Base-by-base conservation (phyloP, 2,888 invertebrate genomes). In the Lysandra coridon region DNA sequence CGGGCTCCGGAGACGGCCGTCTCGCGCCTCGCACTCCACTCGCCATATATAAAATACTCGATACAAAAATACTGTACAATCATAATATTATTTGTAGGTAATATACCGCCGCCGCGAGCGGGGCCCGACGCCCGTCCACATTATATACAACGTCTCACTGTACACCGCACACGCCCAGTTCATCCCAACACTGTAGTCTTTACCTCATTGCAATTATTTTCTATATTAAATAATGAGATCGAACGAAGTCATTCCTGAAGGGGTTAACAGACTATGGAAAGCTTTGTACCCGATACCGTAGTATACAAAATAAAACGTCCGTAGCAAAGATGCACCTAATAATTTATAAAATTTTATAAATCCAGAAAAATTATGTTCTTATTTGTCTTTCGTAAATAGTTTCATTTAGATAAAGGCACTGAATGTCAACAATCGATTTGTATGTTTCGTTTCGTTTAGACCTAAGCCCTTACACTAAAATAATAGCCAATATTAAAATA, bases 221-320 rank as follows among this genome's bases (percentile, higher is more conserved):
- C 93, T 93, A 93, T 92, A 92, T 94, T 93, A 94, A 93, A 93
- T 94, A 93, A 93, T 94, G 94, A 94, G 94, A 94, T 94, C 94
- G 92, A 92, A 93, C 91, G 89, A 91, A 92, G 91, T 92, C 90
- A 88, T 89, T 92, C 89, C 87, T 88, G 88, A 90, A 90, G 89
- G 92, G 91, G 92, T 91, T 90, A 88, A 86, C 87, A 87, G 87
- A 88, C 87, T 85, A 85, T 87, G 87, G 87, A 87, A 86, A 87
- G 84, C 87, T 81, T 82, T 85, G 83, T 87, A 86, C 80, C 80
- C 80, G 81, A 80, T 81, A 78, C 80, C 79, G 80, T 80, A 79
- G 78, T 81, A 80, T 82, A 75, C 81, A 82, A 80, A 81, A 81
- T 80, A 81, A 80, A 79, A 83, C 78, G 53, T 73, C 80, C 79